Evolutionary conservation across 1,140 invertebrate species (phyloP), one percentile per base, ranked within the genome.

Genomic region (Anastrepha ludens): DNA sequence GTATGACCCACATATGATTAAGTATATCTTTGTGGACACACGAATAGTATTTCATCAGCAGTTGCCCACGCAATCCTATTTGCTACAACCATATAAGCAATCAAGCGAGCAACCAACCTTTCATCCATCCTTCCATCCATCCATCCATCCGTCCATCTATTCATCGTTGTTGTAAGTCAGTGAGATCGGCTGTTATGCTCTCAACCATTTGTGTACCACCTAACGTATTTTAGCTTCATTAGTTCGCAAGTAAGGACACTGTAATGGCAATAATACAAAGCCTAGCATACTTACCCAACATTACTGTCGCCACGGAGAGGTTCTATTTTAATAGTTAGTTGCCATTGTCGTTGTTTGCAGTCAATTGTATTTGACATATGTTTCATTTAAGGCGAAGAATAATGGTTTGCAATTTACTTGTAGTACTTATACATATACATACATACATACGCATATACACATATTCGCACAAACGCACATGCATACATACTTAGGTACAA

Each of bases 361-460:
- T 81, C 47, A 81, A 81, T 81, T 81, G 74, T 58, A 55, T 81
- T 81, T 81, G 44, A 81, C 47, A 81, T 81, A 81, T 81, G 44
- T 81, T 81, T 55, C 74, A 81, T 81, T 81, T 81, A 55, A 81
- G 47, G 74, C 44, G 74, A 81, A 81, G 47, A 81, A 81, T 81
- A 55, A 55, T 81, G 20, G 74, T 81, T 81, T 81, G 74, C 47
- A 81, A 81, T 81, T 74, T 74, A 74, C 67, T 74, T 74, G 41
- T 41, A 39, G 67, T 44, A 44, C 67, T 17, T 47, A 55, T 8
- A 29, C 2, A 0, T 41, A 81, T 15, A 20, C 44, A 55, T 41
- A 9, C n/a, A 81, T 17, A 55, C n/a, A 55, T 20, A 29, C 20
- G 3, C 4, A 47, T 13, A 17, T 65, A 70, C 67, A 70, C 7